Evolutionary conservation across 2,888 invertebrate species (phyloP), one percentile per base, ranked within the genome.

Genomic region (Caenorhabditis parvicauda): DNA sequence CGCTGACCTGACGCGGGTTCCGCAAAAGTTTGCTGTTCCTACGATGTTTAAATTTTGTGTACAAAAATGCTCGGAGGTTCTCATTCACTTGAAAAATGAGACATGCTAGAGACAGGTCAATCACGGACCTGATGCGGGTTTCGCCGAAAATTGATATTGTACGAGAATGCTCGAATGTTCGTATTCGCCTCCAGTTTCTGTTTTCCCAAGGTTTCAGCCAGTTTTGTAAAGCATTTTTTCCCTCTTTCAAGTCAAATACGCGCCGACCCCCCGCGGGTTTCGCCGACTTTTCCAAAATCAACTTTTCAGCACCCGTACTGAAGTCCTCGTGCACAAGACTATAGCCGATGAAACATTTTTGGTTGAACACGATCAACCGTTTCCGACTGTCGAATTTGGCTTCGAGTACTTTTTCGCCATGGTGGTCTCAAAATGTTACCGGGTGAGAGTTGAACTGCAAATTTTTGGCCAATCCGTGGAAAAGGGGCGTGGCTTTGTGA

Each of bases 391-490:
- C 21, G 79, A 79, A 45, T 79, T 79, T 54, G 79, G 79, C 17
- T 79, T 79, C 60, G 79, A 79, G 55, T 79, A 80, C 55, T 79
- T 79, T 51, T 76, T 79, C 54, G 75, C 79, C 1, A 74, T 75
- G 68, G 79, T 79, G 37, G 74, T 80, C 24, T 75, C 79, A 12
- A 80, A 80, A 51, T 76, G 75, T 49, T 79, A 80, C 56, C 60
- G 75, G 67, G 76, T 76, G 14, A 53, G 64, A 43, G 6, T 27
- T 22, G 21, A 29, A 25, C 7, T 25, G 7, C 24, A 24, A 37
- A 38, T 38, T 2, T 4, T 1, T 37, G 3, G 22, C 17, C 35
- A 32, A 14, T 12, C 9, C 14, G 35, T 9, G 9, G 9, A 14
- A 32, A 32, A 32, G 14, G 35, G 35, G 35, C 35, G 35, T 9